phyloP scores from a whole-genome alignment of 2,113 vertebrate genomes.

The Heptranchias perlo region DNA sequence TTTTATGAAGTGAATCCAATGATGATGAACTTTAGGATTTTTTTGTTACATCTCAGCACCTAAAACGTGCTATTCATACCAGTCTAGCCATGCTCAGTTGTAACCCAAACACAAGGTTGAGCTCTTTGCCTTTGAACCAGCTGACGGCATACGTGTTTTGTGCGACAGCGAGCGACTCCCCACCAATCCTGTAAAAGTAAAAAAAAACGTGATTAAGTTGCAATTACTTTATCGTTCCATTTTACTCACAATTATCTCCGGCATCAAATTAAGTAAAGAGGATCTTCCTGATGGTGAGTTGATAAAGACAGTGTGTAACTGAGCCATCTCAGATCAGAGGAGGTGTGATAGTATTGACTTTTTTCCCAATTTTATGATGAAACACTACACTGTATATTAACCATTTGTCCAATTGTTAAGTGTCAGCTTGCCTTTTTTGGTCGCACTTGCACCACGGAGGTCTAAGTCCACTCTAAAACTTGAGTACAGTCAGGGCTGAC shows the following conservation, averaged over 20 bases:
- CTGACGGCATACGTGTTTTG: slow-evolving; percentile 95
- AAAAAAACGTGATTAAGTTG: slow-evolving; percentile 29
- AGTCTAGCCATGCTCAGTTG: slow-evolving; percentile 96
- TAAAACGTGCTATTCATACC: slow-evolving; percentile 57
- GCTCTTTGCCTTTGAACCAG: slow-evolving; percentile 97
- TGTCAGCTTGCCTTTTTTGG: neutral
- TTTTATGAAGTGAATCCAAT: neutral
- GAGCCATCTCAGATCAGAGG: neutral
- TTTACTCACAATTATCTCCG: neutral
- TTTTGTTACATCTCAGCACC: neutral
- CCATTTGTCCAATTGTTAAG: neutral
- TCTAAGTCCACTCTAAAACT: neutral
- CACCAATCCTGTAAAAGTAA: slow-evolving; percentile 71
- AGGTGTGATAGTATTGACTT: neutral
- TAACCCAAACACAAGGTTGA: slow-evolving; percentile 93
- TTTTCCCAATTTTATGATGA: neutral
- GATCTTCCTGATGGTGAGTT: neutral
- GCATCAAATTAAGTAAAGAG: neutral
- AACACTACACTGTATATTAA: neutral
- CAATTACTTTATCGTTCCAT: neutral
- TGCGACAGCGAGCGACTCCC: slow-evolving; percentile 92
- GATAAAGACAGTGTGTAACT: neutral
- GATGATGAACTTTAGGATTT: too few relatives aligned
- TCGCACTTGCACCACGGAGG: neutral
- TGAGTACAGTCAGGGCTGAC: neutral